Evolutionary conservation across 2,797 vertebrate species (phyloP), one percentile per base, ranked within the genome.

Genomic region (Argya squamiceps): DNA sequence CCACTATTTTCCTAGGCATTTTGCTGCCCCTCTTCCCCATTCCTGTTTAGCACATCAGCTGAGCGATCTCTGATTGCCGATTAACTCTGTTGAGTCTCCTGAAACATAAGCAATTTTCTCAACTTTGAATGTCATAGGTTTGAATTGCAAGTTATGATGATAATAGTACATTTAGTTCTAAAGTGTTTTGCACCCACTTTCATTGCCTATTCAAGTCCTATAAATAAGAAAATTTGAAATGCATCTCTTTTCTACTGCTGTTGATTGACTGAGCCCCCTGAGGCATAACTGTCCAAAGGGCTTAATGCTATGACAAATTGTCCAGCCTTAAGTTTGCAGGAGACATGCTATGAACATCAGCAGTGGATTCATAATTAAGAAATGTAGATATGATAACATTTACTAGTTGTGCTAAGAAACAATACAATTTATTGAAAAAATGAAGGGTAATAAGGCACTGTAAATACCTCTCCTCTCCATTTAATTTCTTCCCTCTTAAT

Each of bases 181-280:
- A 96, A 93, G 88, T 95, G 68, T 93, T 96, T 96, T 86, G 67
- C 32, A 90, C 70, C 74, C 47, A 52, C 59, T 96, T 95, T 76
- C 85, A 62, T 82, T 90, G 83, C 90, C 93, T 96, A 92, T 96
- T 96, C 80, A 95, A 92, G 67, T 94, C 60, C 63, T 89, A 75
- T 67, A 97, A 96, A 96, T 94, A 96, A 95, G 59, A 81, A 95
- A 92, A 93, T 84, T 44, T 87, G 63, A 92, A 95, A 95, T 84
- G 85, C 93, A 95, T 27, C 63, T 96, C 76, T 81, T 93, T 74
- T 79, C 47, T 95, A 69, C 49, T 76, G 69, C 59, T 89, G 43
- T 75, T 92, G 93, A 96, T 96, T 96, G 94, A 90, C 92, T 90
- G 90, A 90, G 37, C 63, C 70, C 85, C 90, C 90, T 82, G 83